These are phyloP conservation scores for Sturmia bella DNA, from an alignment of 2,888 invertebrate species.

Conservation along the genomic window DNA sequence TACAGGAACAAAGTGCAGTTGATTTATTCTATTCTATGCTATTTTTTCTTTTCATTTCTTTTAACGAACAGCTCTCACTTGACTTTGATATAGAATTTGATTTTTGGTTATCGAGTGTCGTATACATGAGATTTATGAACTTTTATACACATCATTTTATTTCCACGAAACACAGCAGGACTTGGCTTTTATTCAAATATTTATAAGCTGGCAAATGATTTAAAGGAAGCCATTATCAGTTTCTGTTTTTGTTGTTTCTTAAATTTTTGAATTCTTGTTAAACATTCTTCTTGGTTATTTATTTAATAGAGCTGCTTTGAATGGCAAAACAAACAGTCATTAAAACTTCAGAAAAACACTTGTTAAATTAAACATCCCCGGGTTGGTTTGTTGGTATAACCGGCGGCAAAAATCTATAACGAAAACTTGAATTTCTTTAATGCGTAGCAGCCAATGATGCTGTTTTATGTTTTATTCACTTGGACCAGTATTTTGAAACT, in stretches of 20 bases:
- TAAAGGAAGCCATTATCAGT: no score
- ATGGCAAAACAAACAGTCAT: not conserved
- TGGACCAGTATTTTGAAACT: constrained; percentile 57
- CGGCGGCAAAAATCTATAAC: constrained; percentile 63
- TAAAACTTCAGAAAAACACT: constrained; percentile 28
- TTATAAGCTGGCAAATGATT: constrained; percentile 21
- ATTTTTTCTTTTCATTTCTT: not conserved
- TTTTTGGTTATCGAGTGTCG: constrained; percentile 12
- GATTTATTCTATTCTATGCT: constrained; percentile 30
- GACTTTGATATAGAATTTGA: constrained; percentile 31
- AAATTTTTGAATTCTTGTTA: not conserved
- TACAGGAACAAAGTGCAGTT: constrained; percentile 9
- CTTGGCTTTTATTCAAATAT: constrained; percentile 39
- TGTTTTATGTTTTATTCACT: constrained; percentile 30
- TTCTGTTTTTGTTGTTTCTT: not conserved
- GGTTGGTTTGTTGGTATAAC: constrained; percentile 20
- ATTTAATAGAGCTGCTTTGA: not conserved
- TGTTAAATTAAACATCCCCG: constrained; percentile 29
- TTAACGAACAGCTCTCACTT: constrained; percentile 31
- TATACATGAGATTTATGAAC: not conserved
- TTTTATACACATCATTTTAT: no score
- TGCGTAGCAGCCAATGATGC: constrained; percentile 12
- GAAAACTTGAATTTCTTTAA: constrained; percentile 20
- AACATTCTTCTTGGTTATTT: not conserved
- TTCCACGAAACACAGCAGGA: not conserved